These are phyloP conservation scores for Drosophila parthenogenetica DNA, from an alignment of 2,888 invertebrate genomes.

Conservation along the genomic window DNA sequence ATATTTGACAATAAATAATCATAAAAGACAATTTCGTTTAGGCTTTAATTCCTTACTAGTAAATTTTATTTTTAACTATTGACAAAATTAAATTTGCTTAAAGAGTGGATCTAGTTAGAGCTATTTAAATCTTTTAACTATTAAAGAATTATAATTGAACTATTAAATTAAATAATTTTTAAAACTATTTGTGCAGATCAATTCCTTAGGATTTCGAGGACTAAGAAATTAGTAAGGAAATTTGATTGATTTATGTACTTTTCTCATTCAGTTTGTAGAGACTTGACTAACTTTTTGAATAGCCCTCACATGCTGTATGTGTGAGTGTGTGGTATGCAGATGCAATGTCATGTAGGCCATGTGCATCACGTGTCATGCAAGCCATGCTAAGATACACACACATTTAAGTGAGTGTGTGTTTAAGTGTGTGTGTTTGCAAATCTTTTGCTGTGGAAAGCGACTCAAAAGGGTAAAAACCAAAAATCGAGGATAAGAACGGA, in stretches of 20 bases:
- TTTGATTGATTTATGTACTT: no score
- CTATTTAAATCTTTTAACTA: no score
- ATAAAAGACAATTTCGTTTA: no score
- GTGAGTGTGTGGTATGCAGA: slow-evolving; percentile 52
- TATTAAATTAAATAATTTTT: no score
- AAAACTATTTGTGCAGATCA: no score
- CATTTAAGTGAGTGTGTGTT: slow-evolving; percentile 13
- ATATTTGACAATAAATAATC: neutral
- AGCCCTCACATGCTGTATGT: slow-evolving; percentile 5
- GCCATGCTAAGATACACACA: slow-evolving; percentile 3
- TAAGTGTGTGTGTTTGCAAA: slow-evolving; percentile 27
- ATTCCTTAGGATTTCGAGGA: no score
- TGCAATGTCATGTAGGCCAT: slow-evolving; percentile 64
- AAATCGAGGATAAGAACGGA: slow-evolving; percentile 84
- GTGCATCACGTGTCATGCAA: slow-evolving; percentile 61
- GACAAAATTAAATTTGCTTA: no score
- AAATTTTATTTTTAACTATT: no score
- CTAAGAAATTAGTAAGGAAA: no score
- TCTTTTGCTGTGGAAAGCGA: slow-evolving; percentile 48
- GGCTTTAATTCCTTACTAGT: no score
- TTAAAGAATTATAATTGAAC: no score
- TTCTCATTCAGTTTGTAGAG: neutral
- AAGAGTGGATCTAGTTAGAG: no score
- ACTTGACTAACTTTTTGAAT: slow-evolving; percentile 7
- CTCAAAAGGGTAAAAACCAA: slow-evolving; percentile 83